These are phyloP conservation scores for Paratrypauchen microcephalus DNA, from an alignment of 2,797 vertebrate species.

Conservation along the genomic window DNA sequence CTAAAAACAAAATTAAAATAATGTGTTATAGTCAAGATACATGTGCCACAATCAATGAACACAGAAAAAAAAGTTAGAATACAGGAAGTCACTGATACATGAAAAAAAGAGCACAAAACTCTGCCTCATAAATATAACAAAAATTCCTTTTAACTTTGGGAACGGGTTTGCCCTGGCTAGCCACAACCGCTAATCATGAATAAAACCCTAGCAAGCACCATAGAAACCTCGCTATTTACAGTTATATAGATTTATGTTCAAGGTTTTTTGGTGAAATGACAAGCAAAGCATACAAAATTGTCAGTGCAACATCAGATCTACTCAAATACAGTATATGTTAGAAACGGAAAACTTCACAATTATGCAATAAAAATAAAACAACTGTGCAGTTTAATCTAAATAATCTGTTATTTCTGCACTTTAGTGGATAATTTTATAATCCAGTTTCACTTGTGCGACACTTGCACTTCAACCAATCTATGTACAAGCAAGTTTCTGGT, in stretches of 20 bases:
- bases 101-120: background rate
- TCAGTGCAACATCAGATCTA: conserved; percentile 65
- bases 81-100: background rate
- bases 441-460: background rate
- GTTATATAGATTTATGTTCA: conserved; percentile 32
- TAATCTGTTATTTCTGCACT: background rate
- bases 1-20: background rate
- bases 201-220: conserved; percentile 53
- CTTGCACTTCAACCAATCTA: background rate
- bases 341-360: background rate
- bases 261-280: conserved; percentile 14
- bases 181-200: conserved; percentile 27
- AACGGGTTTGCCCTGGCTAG: background rate
- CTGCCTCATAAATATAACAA: background rate
- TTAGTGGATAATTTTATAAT: background rate
- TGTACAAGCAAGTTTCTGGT: background rate
- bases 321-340: conserved; percentile 50
- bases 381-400: background rate
- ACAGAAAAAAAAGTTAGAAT: background rate
- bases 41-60: background rate
- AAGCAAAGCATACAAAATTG: conserved; percentile 1
- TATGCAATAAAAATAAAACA: background rate
- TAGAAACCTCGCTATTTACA: conserved; percentile 51
- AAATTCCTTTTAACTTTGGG: background rate
- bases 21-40: background rate